phyloP scores from a whole-genome alignment of 2,888 invertebrate species.

The Diogma glabrata region DNA sequence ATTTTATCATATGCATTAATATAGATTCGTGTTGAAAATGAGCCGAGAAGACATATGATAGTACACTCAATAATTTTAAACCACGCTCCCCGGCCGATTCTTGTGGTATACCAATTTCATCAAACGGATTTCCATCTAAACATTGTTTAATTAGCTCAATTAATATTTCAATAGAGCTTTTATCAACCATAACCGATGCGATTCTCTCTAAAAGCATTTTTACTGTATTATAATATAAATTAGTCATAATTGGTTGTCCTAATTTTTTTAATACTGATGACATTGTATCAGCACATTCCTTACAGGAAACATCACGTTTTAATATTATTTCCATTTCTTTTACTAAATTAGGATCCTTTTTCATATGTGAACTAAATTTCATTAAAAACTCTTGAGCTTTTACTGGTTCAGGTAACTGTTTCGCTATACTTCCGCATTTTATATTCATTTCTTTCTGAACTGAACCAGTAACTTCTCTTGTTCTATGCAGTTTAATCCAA shows the following conservation, averaged over 20 bases:
- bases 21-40: constrained; percentile 84
- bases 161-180: constrained; percentile 67
- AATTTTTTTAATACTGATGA: constrained; percentile 75
- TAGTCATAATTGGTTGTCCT: constrained; percentile 89
- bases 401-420: constrained; percentile 79
- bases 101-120: constrained; percentile 67
- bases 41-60: constrained; percentile 86
- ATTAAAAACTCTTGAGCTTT: constrained; percentile 81
- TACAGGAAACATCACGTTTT: constrained; percentile 82
- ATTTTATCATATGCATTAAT: constrained; percentile 62
- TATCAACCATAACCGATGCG: constrained; percentile 93
- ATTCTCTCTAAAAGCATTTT: constrained; percentile 91
- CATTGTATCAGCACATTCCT: constrained; percentile 87
- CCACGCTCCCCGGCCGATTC: constrained; percentile 81
- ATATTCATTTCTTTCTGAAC: constrained; percentile 60
- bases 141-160: constrained; percentile 54
- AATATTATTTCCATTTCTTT: constrained; percentile 80
- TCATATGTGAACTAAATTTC: constrained; percentile 70
- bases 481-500: constrained; percentile 71
- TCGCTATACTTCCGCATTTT: constrained; percentile 41
- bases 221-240: constrained; percentile 89
- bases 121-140: constrained; percentile 55
- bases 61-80: constrained; percentile 70
- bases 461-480: constrained; percentile 51
- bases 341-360: constrained; percentile 55